A percentile compares a stretch with the other conserved stretches of the same genome.
Conservation (phyloP, 1,140 invertebrate genomes). For the Pseudomyrmex sp. region DNA sequence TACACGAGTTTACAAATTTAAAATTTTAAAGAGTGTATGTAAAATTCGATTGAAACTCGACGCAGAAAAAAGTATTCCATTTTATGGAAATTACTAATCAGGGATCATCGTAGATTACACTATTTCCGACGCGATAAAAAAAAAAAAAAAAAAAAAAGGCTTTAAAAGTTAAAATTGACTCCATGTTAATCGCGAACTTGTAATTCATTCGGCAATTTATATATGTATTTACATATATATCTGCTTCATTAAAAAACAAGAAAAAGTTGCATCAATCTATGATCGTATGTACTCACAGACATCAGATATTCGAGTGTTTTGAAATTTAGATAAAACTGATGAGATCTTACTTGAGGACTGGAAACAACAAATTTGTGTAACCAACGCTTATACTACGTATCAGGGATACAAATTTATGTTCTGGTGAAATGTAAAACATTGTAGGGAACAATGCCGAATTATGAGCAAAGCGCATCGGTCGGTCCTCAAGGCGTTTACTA, state of each 20-base stretch:
- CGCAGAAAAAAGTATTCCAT: slow-evolving; percentile 44
- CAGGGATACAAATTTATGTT: too few species aligned
- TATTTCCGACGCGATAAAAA: slow-evolving; percentile 64
- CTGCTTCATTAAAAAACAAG: slow-evolving; percentile 24
- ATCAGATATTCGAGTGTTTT: slow-evolving; percentile 22
- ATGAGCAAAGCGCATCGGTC: too few species aligned
- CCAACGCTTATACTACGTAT: too few species aligned
- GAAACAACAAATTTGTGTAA: too few species aligned
- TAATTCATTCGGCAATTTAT: slow-evolving; percentile 39
- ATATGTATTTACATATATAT: background rate
- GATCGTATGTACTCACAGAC: slow-evolving; percentile 26
- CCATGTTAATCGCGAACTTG: slow-evolving; percentile 44
- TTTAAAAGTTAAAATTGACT: slow-evolving; percentile 62
- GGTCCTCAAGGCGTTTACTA: background rate
- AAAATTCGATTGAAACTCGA: slow-evolving; percentile 47
- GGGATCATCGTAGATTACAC: slow-evolving; percentile 69
- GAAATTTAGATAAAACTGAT: slow-evolving; percentile 16
- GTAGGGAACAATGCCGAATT: too few species aligned
- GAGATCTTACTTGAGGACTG: background rate
- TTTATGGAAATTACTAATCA: slow-evolving; percentile 66
- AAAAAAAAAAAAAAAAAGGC: slow-evolving; percentile 38
- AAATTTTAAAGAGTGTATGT: slow-evolving; percentile 55
- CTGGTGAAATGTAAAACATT: too few species aligned
- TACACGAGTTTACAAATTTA: slow-evolving; percentile 61
- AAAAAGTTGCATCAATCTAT: slow-evolving; percentile 23